Evolutionary conservation across 2,113 vertebrate species (phyloP), one percentile per base, ranked within the genome.

Genomic region (Malurus elegans): DNA sequence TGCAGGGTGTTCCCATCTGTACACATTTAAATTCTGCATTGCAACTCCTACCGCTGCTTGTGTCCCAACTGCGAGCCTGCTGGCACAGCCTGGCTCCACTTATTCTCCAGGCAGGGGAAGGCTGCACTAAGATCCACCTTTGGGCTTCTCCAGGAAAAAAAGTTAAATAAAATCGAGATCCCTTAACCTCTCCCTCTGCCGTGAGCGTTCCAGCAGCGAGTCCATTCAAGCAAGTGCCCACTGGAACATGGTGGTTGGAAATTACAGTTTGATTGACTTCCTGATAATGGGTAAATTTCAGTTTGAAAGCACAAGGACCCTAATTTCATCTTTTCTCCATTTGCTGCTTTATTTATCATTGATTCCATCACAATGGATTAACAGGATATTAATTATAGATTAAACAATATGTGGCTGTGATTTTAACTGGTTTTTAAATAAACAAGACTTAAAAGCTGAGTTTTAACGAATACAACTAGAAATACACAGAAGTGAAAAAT

Each of bases 321-420:
- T 47, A 47, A 58, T 47, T 74, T 57, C 16, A 79, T 23, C 54
- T 78, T 47, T 34, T 61, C 75, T 84, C 67, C 13, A 62, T 80
- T 80, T 88, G 79, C 47, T 36, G 42, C 74, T 78, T 82, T 50
- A 76, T 82, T 82, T 65, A 60, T 90, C 57, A 88, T 50, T 90
- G 51, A 86, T 73, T 83, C 76, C 8, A 78, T 70, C 54, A 73
- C n/a, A 83, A 50, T 13, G 23, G 71, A 76, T 72, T 70, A 92
- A 70, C 42, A 76, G 47, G 67, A 83, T 83, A 94, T 90, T 38
- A 60, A 76, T 73, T 73, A 73, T 32, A 51, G 28, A 86, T 79
- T 71, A 45, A 85, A 75, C n/a, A 40, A 64, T 12, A 84, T 5
- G 12, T 32, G 76, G 58, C 31, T 62, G 53, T 26, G 54, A 20